Percentiles rank a stretch among this genome's conserved stretches.
These are phyloP conservation scores for Lepidurus arcticus DNA, from an alignment of 1,140 invertebrate genomes.

Conservation along the genomic window DNA sequence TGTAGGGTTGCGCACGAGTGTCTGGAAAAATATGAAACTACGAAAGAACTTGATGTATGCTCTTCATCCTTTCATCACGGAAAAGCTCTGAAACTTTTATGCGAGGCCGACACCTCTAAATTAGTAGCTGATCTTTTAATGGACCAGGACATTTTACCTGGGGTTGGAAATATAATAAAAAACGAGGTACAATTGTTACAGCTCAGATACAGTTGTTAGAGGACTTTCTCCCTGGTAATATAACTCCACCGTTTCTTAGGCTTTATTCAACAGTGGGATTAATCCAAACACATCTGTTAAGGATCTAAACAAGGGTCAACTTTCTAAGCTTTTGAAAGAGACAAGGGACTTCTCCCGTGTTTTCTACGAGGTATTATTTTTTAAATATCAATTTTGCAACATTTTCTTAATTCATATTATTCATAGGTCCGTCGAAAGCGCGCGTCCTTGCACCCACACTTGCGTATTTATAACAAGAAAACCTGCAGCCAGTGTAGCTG, in stretches of 20 bases:
- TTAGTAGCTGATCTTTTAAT: constrained; percentile 42
- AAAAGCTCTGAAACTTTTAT: not conserved
- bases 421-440: constrained; percentile 39
- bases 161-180: constrained; percentile 45
- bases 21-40: not conserved
- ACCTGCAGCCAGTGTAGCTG: constrained; percentile 40
- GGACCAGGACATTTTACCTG: constrained; percentile 43
- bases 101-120: not conserved
- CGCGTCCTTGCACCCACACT: constrained; percentile 39
- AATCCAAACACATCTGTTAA: constrained; percentile 41
- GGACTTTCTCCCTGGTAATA: no score
- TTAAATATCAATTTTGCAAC: not conserved
- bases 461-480: constrained; percentile 41
- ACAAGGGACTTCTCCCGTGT: constrained; percentile 43
- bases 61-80: constrained; percentile 16
- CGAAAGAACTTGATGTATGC: constrained; percentile 27
- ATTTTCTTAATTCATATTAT: not conserved
- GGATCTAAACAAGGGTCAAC: constrained; percentile 40
- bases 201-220: no score
- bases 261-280: constrained; percentile 43
- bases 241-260: constrained; percentile 35
- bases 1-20: not conserved
- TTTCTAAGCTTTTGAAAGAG: constrained; percentile 42
- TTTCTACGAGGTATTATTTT: constrained; percentile 39
- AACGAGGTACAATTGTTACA: constrained; percentile 37